Evolutionary conservation across 2,888 invertebrate species (phyloP).

Genomic region (Gortyna flavago): DNA sequence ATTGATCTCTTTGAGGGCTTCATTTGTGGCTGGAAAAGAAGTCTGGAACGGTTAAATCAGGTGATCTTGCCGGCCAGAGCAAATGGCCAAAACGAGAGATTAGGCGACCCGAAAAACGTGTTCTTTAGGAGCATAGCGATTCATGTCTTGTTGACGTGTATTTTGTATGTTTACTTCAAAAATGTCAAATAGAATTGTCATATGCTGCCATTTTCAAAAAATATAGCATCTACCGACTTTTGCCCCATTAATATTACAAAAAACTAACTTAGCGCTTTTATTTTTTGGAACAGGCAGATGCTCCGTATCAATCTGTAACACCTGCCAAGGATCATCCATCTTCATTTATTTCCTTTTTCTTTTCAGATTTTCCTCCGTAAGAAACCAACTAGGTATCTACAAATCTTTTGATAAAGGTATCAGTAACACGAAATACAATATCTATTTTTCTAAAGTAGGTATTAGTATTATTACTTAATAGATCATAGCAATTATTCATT

Average conservation of each 20-base stretch:
- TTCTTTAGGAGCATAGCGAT: no score
- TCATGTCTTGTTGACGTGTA: no score
- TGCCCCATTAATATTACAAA: neutral
- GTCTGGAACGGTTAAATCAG: no score
- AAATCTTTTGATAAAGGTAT: slow-evolving; percentile 7
- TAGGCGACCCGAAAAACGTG: no score
- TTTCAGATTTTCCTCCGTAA: neutral
- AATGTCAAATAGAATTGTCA: no score
- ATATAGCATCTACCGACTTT: no score
- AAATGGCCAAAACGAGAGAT: no score
- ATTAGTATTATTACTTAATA: neutral
- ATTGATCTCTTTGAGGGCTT: no score
- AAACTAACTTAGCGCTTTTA: neutral
- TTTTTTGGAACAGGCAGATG: neutral
- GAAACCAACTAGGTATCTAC: neutral
- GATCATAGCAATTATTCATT: neutral
- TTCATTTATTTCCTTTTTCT: slow-evolving; percentile 1
- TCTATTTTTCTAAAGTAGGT: slow-evolving; percentile 1
- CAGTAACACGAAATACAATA: neutral
- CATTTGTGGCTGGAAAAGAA: no score
- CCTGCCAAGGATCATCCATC: slow-evolving; percentile 2
- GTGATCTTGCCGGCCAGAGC: no score
- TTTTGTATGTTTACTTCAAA: no score
- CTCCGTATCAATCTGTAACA: neutral
- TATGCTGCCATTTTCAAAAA: no score